Evolutionary conservation across 2,888 invertebrate species (phyloP), one percentile per base, ranked within the genome.

Genomic region (Griposia aprilina): DNA sequence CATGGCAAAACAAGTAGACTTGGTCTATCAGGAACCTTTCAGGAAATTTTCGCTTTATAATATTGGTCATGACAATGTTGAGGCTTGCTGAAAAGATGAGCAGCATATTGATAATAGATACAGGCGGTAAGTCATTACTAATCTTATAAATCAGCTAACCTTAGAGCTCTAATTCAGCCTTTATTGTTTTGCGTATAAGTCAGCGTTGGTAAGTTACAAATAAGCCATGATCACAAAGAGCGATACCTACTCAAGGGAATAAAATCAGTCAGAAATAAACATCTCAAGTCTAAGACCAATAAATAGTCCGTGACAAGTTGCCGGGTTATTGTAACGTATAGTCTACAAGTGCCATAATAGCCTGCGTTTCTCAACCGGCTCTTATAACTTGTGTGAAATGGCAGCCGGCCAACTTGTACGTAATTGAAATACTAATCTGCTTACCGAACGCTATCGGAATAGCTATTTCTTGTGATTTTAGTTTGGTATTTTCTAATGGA

Each of bases 391-490:
- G 80, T 78, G 63, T 78, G 69, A 76, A 72, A 79, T 87, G 87
- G 88, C 88, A 81, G 50, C 66, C 50, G 8, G 66, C 87, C 88
- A 87, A 88, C 77, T 82, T 82, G 78, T 77, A 77, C 78, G 80
- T 80, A 84, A 88, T 78, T 82, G 82, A 81, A 79, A 86, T 79
- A 86, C 86, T 84, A 83, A 84, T 84, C 84, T 84, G 83, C 77
- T 87, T 84, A 81, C 76, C 65, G 30, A 86, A 78, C 41, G 73
- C 75, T 67, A 76, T 80, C 52, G 68, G 66, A 71, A 73, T 69
- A 59, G 65, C 60, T 78, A 66, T 76, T 80, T 65, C 74, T 82
- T 74, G 80, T 52, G 57, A 72, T 75, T 73, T 50, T 41, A 41
- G 50, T 45, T 55, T 15, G 26, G 74, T 65, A 76, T 76, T 66